A percentile compares a stretch with the other conserved stretches of the same genome.
phyloP scores from a whole-genome alignment of 2,113 vertebrate genomes.

The Sporophila hypoxantha region DNA sequence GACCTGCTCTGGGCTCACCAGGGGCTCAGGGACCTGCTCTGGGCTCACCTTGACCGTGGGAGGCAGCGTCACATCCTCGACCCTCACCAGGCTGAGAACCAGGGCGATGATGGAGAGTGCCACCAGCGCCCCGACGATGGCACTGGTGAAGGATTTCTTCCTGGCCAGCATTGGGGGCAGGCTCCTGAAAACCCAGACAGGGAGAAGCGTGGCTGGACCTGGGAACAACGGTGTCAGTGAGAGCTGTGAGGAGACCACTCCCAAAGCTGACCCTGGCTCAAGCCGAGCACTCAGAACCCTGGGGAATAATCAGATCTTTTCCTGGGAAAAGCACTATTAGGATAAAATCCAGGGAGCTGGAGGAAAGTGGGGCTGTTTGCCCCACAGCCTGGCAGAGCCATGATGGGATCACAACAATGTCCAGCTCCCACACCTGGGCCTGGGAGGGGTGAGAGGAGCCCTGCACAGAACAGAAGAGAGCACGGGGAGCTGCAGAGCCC shows the following conservation, averaged over 20 bases:
- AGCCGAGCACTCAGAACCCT: too few species aligned
- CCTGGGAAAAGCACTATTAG: background rate
- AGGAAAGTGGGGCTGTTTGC: background rate
- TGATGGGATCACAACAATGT: background rate
- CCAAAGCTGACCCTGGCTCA: accelerated
- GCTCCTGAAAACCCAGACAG: background rate
- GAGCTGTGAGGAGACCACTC: background rate
- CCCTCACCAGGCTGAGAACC: constrained; percentile 49
- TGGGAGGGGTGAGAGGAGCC: background rate
- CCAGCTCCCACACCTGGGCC: too few species aligned
- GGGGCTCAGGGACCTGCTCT: too few species aligned
- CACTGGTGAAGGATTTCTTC: background rate
- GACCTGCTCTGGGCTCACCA: background rate
- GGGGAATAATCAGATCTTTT: background rate
- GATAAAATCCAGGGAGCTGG: background rate
- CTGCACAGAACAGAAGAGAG: background rate
- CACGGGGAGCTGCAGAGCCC: accelerated
- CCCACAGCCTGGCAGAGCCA: background rate
- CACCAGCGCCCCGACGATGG: accelerated
- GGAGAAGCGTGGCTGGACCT: background rate
- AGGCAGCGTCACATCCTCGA: constrained; percentile 7
- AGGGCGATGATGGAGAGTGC: constrained; percentile 12
- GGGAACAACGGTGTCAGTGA: accelerated
- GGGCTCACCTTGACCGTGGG: constrained; percentile 48
- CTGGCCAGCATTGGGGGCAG: background rate